Percentiles rank a stretch among this genome's conserved stretches.
Conservation (phyloP, 2,113 vertebrate genomes). For the Tangachromis dhanisi region DNA sequence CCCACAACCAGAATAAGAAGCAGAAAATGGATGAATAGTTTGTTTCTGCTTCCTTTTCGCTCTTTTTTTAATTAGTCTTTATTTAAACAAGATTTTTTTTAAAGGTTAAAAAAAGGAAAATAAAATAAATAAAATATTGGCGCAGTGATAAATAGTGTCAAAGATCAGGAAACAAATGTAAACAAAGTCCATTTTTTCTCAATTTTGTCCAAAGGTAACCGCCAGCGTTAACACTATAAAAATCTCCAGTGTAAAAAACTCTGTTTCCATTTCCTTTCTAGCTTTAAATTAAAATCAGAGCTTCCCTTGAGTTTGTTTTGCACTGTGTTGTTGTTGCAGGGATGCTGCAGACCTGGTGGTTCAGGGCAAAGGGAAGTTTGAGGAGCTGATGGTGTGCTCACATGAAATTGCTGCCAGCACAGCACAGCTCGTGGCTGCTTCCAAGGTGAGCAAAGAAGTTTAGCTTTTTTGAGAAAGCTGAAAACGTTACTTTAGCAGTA, state of each 20-base stretch:
- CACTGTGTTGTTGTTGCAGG: slow-evolving; percentile 60
- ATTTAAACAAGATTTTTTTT: not conserved
- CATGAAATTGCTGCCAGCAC: slow-evolving; percentile 95
- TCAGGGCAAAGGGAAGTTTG: slow-evolving; percentile 91
- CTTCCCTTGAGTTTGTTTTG: not conserved
- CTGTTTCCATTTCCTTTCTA: not conserved
- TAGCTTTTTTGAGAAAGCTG: not conserved
- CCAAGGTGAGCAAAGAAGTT: slow-evolving; percentile 77
- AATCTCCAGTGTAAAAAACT: not conserved
- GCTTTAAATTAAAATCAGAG: not conserved
- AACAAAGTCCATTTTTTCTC: not conserved
- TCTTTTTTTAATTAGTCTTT: not conserved
- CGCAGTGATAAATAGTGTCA: not conserved
- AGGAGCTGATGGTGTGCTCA: slow-evolving; percentile 96
- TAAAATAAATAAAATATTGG: not conserved
- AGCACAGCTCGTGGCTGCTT: slow-evolving; percentile 92
- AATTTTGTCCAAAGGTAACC: not conserved
- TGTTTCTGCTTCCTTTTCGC: not conserved
- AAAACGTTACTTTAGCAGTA: fast-evolving
- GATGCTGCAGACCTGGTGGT: slow-evolving; percentile 92
- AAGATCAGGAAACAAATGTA: not conserved
- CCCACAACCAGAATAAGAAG: not conserved
- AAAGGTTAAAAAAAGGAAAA: not conserved
- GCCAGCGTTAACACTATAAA: not conserved
- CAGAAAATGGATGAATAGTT: not conserved